Evolutionary conservation across 2,113 vertebrate species (phyloP), one percentile per base, ranked within the genome.

Genomic region (Lota lota): DNA sequence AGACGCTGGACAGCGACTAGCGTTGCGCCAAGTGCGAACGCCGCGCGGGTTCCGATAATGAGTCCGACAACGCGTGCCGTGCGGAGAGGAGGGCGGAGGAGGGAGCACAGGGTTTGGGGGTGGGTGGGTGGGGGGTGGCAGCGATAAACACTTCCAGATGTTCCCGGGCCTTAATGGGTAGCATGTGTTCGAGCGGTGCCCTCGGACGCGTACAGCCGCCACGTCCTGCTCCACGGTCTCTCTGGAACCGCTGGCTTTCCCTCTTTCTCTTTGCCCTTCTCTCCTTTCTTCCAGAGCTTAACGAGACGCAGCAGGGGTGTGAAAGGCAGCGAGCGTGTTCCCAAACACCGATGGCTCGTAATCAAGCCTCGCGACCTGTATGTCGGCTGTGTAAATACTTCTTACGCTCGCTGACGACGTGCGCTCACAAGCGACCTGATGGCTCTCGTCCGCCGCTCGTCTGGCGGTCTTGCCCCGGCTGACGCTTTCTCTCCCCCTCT

Each of bases 131-230:
- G 61, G 68, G 62, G 62, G 36, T 86, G 84, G 83, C 84, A 86
- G 85, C 79, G 11, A 59, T 87, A 83, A 89, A 85, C 84, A 88
- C 85, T 88, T 88, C 85, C 87, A 90, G 79, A 82, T 89, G 89
- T 82, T 80, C 70, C 79, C 68, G 73, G 76, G 0, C 79, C 20
- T 85, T 87, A 79, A 87, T 87, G 82, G 69, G 79, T 87, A 78
- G 85, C 86, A 87, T 80, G 75, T 88, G 87, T 86, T 86, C 66
- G 68, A 73, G 69, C 47, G 2, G 69, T 79, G 82, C 75, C 67
- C 40, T 47, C 40, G 7, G 78, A 86, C 79, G 74, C 75, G 10
- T 2, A 1, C 40, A 14, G 1, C 3, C 40, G 1, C 56, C 56
- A 18, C 57, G 19, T n/a, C 57, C 57, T 33, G 28, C 7, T 33